Evolutionary conservation across 2,888 invertebrate species (phyloP).

Genomic region (Heliconius hortense): DNA sequence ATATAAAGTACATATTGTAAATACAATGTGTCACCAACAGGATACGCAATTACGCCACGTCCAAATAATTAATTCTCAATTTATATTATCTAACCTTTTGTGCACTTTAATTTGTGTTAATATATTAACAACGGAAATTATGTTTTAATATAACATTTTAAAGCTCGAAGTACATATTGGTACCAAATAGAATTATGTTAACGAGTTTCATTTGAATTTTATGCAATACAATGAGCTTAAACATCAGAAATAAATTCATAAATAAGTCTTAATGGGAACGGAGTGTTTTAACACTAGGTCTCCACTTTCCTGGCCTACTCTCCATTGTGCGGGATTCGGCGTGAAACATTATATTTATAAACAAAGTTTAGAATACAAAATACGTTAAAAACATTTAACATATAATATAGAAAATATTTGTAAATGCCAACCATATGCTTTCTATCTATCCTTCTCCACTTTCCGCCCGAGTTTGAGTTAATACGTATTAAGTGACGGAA

Average conservation of each 20-base stretch:
- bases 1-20: not conserved
- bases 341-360: too few species aligned
- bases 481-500: not conserved
- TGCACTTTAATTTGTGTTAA: constrained; percentile 12
- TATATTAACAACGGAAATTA: not conserved
- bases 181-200: not conserved
- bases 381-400: too few species aligned
- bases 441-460: too few species aligned
- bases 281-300: not conserved
- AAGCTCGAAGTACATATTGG: not conserved
- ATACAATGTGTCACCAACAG: constrained; percentile 68
- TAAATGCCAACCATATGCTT: too few species aligned
- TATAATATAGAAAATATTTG: too few species aligned
- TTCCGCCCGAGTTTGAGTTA: not conserved
- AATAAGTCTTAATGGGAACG: not conserved
- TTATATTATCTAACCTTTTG: constrained; percentile 31
- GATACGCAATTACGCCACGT: constrained; percentile 77
- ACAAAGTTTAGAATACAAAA: too few species aligned
- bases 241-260: too few species aligned
- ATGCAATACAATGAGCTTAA: not conserved
- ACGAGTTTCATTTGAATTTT: not conserved
- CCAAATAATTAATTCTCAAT: constrained; percentile 71
- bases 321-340: too few species aligned
- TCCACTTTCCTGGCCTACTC: too few species aligned
- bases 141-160: not conserved